Percentiles rank a stretch among this genome's conserved stretches.
These are phyloP conservation scores for Danio kyathit DNA, from an alignment of 2,797 vertebrate species.

Conservation along the genomic window DNA sequence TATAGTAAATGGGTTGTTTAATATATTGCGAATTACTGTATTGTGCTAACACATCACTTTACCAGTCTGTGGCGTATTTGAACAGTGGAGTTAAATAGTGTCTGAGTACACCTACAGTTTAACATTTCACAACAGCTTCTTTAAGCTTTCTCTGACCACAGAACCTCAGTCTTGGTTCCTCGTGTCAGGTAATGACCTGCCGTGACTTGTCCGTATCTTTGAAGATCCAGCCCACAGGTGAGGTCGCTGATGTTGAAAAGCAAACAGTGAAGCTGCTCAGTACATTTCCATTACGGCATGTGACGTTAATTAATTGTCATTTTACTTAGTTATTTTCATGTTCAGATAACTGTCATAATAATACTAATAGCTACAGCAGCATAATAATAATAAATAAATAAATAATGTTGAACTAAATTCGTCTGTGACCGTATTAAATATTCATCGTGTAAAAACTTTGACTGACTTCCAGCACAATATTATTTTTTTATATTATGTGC, in stretches of 20 bases:
- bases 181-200: conserved; percentile 52
- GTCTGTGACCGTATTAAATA: background rate
- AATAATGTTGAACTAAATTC: no score
- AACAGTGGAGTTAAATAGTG: background rate
- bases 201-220: conserved; percentile 62
- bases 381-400: no score
- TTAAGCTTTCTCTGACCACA: background rate
- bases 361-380: background rate
- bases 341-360: background rate
- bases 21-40: background rate
- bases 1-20: background rate
- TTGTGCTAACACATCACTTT: background rate
- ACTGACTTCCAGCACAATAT: background rate
- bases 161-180: background rate
- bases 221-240: conserved; percentile 62
- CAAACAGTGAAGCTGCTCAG: conserved; percentile 2
- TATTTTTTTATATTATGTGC: background rate
- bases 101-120: background rate
- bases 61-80: background rate
- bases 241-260: conserved; percentile 35
- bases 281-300: background rate
- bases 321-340: background rate
- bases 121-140: background rate
- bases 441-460: background rate
- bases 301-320: no score